These are phyloP conservation scores for Keiferia lycopersicella DNA, from an alignment of 2,888 invertebrate species.

Conservation along the genomic window DNA sequence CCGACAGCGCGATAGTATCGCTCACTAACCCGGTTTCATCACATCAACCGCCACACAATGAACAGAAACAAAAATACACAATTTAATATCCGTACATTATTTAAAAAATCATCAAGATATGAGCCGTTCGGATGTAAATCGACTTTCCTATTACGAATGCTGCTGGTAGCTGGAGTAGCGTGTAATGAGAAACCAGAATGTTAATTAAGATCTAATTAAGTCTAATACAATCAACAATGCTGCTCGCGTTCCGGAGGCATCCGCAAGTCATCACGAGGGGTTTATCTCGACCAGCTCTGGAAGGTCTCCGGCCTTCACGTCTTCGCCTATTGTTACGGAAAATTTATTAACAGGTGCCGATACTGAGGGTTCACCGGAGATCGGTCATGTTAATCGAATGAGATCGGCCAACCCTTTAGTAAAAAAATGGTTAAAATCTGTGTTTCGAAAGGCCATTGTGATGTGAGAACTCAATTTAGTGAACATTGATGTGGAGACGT, in stretches of 20 bases:
- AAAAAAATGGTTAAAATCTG: constrained; percentile 75
- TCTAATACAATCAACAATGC: constrained; percentile 81
- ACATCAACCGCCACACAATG: constrained; percentile 49
- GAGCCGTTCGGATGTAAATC: constrained; percentile 63
- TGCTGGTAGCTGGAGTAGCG: constrained; percentile 76
- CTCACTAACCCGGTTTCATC: constrained; percentile 61
- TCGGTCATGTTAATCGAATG: constrained; percentile 74
- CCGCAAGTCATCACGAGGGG: constrained; percentile 75
- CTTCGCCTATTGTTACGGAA: constrained; percentile 34
- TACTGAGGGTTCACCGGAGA: constrained; percentile 41
- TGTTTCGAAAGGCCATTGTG: constrained; percentile 72
- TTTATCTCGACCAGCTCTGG: constrained; percentile 50
- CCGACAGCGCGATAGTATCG: constrained; percentile 40
- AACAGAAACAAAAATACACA: constrained; percentile 45
- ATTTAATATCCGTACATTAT: constrained; percentile 52
- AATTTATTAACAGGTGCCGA: constrained; percentile 34
- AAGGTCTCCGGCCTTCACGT: constrained; percentile 61
- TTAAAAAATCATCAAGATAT: constrained; percentile 70
- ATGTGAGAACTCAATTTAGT: constrained; percentile 80
- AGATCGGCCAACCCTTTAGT: constrained; percentile 79
- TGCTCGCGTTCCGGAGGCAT: constrained; percentile 75
- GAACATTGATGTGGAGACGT: constrained; percentile 60
- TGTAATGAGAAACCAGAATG: constrained; percentile 81
- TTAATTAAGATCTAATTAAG: constrained; percentile 81
- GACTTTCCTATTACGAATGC: constrained; percentile 72